These are phyloP conservation scores for Chaetophractus vellerosus DNA, from an alignment of 2,797 vertebrate species.

Conservation along the genomic window DNA sequence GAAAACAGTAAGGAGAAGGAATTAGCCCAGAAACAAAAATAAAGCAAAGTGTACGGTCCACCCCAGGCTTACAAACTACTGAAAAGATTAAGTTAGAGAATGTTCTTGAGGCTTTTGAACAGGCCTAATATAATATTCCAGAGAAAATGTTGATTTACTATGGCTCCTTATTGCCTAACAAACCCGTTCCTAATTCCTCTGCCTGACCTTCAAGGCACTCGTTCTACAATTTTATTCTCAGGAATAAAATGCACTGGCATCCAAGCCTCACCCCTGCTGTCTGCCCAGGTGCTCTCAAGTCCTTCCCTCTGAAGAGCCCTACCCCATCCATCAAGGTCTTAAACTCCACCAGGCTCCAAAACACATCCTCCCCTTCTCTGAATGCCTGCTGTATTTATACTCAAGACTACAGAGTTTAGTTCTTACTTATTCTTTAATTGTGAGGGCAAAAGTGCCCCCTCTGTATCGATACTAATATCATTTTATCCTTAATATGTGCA, in stretches of 20 bases:
- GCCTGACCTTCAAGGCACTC: neutral
- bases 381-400: neutral
- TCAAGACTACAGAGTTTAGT: neutral
- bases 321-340: neutral
- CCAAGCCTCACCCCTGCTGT: neutral
- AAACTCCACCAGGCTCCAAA: neutral
- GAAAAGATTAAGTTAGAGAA: conserved; percentile 23
- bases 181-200: neutral
- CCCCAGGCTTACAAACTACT: neutral
- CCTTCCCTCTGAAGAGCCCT: neutral
- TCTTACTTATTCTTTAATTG: neutral
- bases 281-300: neutral
- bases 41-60: neutral
- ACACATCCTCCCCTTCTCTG: neutral
- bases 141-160: neutral
- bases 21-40: conserved; percentile 46
- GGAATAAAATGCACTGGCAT: neutral
- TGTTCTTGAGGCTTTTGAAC: neutral
- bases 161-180: neutral
- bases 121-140: neutral
- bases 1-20: neutral
- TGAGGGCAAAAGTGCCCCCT: neutral
- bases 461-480: neutral
- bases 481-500: neutral
- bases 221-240: neutral